Base-by-base conservation (phyloP, 2,113 vertebrate genomes). In the Cephalopholis sonnerati region DNA sequence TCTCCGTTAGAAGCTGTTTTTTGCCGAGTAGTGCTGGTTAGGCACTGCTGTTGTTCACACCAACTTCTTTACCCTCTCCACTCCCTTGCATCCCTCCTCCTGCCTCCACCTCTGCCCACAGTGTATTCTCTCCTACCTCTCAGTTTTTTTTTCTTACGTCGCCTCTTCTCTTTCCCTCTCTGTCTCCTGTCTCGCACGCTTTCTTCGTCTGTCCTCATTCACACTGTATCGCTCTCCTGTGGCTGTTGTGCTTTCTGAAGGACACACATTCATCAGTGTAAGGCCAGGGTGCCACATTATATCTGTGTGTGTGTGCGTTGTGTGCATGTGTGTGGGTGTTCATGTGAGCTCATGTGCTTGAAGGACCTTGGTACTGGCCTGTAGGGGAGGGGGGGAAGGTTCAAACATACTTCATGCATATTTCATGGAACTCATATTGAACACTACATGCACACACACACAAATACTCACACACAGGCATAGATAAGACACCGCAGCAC, bases 401-500 rank as follows among this genome's bases (percentile, higher is more conserved):
- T 89, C 81, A 87, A 86, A 88, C 82, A 32, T 79, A 74, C 86
- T 84, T 91, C 86, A 93, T 93, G 80, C 88, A 93, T 93, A 87
- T 91, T 93, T 88, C 87, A 94, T 93, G 57, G 17, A 27, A 58
- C 68, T 75, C 72, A 83, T 89, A 87, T 83, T 89, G 81, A 88
- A 62, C 72, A 48, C 20, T 5, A 64, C 64, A 62, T 22, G 29
- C 44, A 84, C 11, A 74, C 41, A 65, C 48, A 55, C 59, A 62
- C 62, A 48, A 24, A 67, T 32, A 63, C 44, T 54, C 44, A 81
- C 69, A 61, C 24, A 57, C 54, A 80, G 20, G 22, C 59, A 58
- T 54, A 57, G 71, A 70, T 72, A 70, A 77, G 24, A 88, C 54
- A 59, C 61, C 65, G 72, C 76, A 64, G 57, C 64, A 68, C 46